Conservation (phyloP, 2,888 invertebrate species). For the Idaea biselata region DNA sequence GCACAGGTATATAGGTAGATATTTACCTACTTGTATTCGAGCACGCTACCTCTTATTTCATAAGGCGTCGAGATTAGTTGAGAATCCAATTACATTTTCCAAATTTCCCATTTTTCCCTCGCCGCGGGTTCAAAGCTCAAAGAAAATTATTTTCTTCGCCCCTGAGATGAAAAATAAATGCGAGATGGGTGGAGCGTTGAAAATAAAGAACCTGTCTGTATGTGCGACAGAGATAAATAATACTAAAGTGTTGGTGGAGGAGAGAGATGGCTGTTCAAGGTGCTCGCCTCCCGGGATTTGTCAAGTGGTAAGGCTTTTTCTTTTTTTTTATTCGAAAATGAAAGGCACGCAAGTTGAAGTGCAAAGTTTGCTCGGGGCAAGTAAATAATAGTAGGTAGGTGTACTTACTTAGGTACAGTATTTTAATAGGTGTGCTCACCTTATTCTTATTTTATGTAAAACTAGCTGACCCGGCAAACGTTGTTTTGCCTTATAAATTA, state of each 20-base stretch:
- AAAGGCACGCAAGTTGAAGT: constrained; percentile 36
- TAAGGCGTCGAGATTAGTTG: constrained; percentile 72
- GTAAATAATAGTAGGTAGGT: constrained; percentile 24
- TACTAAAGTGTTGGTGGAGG: constrained; percentile 25
- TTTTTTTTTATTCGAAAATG: constrained; percentile 49
- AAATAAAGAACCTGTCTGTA: constrained; percentile 40
- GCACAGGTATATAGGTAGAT: background rate
- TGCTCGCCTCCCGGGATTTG: constrained; percentile 50
- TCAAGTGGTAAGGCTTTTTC: constrained; percentile 50
- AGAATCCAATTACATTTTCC: constrained; percentile 78
- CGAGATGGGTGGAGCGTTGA: constrained; percentile 44
- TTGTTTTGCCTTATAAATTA: no score
- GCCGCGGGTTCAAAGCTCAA: constrained; percentile 75
- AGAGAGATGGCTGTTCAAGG: constrained; percentile 37
- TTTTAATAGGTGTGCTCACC: background rate
- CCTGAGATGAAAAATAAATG: constrained; percentile 79
- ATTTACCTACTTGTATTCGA: constrained; percentile 48
- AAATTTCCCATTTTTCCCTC: constrained; percentile 74
- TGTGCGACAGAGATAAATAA: constrained; percentile 40
- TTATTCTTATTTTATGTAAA: background rate
- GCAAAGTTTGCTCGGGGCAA: constrained; percentile 41
- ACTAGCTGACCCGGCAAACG: no score
- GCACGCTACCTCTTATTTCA: constrained; percentile 60
- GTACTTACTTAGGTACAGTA: background rate
- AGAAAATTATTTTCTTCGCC: constrained; percentile 77